Percentiles rank a stretch among this genome's conserved stretches.
phyloP scores from a whole-genome alignment of 2,797 vertebrate genomes.

The Arnoldichthys spilopterus region DNA sequence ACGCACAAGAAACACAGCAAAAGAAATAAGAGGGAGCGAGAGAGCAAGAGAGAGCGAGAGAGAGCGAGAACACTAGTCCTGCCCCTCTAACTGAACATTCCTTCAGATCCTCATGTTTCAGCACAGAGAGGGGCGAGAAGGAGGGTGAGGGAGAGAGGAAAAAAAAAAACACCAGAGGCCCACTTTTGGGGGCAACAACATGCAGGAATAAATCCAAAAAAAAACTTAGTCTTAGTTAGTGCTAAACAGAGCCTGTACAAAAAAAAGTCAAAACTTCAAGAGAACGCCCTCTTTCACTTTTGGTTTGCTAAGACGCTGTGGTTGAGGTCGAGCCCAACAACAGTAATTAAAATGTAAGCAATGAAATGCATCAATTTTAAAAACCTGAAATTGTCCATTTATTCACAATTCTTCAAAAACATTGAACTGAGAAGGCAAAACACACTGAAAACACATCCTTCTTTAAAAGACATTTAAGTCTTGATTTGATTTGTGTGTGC shows the following conservation, averaged over 20 bases:
- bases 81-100: conserved; percentile 45
- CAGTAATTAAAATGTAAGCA: background rate
- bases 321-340: background rate
- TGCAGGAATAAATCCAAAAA: conserved; percentile 13
- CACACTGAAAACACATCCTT: background rate
- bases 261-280: background rate
- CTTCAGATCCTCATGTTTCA: conserved; percentile 49
- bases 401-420: background rate
- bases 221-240: background rate
- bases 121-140: background rate
- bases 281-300: conserved; percentile 16
- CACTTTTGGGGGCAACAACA: conserved; percentile 30
- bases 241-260: background rate
- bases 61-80: conserved; percentile 56
- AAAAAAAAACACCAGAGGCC: conserved; percentile 21
- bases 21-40: background rate
- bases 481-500: background rate
- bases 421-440: too few species aligned
- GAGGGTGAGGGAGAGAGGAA: background rate
- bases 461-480: background rate
- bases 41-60: conserved; percentile 20
- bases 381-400: background rate
- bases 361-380: background rate
- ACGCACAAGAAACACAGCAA: background rate
- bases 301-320: background rate